phyloP scores from a whole-genome alignment of 2,113 vertebrate genomes.

The Nicator chloris region DNA sequence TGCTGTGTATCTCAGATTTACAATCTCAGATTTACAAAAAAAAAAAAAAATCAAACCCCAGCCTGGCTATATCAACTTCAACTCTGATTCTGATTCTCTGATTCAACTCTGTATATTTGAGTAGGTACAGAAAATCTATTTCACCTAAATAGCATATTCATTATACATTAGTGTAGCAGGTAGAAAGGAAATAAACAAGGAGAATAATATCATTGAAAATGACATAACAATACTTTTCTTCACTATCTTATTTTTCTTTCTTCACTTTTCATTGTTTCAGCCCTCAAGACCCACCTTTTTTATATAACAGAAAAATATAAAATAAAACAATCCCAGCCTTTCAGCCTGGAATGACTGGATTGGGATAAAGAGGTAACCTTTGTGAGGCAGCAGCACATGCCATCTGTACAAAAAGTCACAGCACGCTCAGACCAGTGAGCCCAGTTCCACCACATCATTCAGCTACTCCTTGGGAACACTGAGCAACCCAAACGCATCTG shows the following conservation, averaged over 20 bases:
- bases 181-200: background rate
- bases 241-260: background rate
- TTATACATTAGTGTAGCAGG: background rate
- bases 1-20: background rate
- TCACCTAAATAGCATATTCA: background rate
- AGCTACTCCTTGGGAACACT: background rate
- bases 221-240: background rate
- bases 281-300: rapidly evolving
- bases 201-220: background rate
- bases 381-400: background rate
- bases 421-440: rapidly evolving
- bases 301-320: background rate
- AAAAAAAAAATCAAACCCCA: background rate
- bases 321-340: background rate
- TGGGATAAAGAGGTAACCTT: background rate
- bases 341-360: background rate
- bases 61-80: background rate
- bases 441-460: background rate
- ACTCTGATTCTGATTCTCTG: background rate
- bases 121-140: background rate
- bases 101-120: background rate
- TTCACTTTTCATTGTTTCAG: background rate
- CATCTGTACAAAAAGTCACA: background rate
- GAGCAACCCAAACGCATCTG: background rate
- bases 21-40: too few species aligned